Conservation (phyloP, 1,140 invertebrate genomes). For the Anastrepha obliqua region DNA sequence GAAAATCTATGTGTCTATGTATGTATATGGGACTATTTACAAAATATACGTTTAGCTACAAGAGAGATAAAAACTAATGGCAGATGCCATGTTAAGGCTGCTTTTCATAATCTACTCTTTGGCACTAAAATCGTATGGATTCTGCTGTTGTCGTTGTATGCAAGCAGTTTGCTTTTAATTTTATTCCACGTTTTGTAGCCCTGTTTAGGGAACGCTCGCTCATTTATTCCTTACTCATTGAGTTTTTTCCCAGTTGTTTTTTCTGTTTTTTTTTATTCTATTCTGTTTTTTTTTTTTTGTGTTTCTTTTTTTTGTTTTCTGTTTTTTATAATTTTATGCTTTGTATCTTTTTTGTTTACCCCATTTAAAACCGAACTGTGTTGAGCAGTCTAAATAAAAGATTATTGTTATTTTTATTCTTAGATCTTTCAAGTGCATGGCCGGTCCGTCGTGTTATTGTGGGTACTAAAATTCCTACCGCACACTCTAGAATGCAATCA, state of each 20-base stretch:
- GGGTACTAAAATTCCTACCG: constrained; percentile 39
- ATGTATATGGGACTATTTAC: not conserved
- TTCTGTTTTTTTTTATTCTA: not conserved
- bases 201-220: too few relatives aligned
- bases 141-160: not conserved
- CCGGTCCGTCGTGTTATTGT: not conserved
- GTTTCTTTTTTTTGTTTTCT: not conserved
- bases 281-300: constrained; percentile 22
- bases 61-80: constrained; percentile 1
- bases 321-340: not conserved
- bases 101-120: not conserved
- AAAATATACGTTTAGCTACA: not conserved
- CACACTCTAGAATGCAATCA: not conserved
- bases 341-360: constrained; percentile 19
- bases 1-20: not conserved
- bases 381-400: constrained; percentile 46
- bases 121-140: not conserved
- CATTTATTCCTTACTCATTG: not conserved
- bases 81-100: not conserved
- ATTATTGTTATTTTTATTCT: constrained; percentile 49
- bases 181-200: not conserved
- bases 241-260: not conserved
- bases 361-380: constrained; percentile 26
- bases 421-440: constrained; percentile 43
- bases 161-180: not conserved